Conservation (phyloP, 2,888 invertebrate species). For the Mongoloraphidia duomilia region DNA sequence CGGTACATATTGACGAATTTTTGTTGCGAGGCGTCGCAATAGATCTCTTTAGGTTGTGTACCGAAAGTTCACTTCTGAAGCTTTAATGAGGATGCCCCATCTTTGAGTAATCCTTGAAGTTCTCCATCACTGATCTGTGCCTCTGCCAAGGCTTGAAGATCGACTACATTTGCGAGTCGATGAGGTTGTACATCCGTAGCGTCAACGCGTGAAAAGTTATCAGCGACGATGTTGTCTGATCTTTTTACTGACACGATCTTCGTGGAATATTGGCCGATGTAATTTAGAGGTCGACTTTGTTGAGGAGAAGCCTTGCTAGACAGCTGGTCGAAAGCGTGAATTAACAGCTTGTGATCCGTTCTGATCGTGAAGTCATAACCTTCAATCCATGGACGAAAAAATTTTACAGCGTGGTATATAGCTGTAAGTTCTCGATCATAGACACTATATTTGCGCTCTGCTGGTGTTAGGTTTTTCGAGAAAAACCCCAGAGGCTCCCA, state of each 20-base stretch:
- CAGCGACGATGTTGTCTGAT: neutral
- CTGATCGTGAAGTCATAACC: neutral
- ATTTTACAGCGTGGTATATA: neutral
- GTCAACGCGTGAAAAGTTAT: neutral
- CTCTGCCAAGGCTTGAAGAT: neutral
- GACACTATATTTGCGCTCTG: constrained; percentile 12
- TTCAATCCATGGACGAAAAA: neutral
- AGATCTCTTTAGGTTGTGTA: neutral
- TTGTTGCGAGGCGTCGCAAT: constrained; percentile 4
- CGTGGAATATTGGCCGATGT: neutral
- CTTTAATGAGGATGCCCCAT: neutral
- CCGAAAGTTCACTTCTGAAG: constrained; percentile 1
- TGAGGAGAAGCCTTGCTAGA: neutral
- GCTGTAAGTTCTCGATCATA: constrained; percentile 8
- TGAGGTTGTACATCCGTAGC: neutral
- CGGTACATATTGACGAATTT: constrained; percentile 15
- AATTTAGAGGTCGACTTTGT: neutral
- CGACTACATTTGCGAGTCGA: neutral
- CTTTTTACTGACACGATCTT: neutral
- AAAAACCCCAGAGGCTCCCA: constrained; percentile 5
- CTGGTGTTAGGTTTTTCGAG: constrained; percentile 2
- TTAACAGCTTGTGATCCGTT: neutral
- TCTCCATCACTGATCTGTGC: constrained; percentile 1
- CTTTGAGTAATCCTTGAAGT: neutral
- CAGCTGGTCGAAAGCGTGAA: neutral